Evolutionary conservation across 2,888 invertebrate genomes (phyloP), one percentile per base, ranked within the genome.

Genomic region (Uropetala carovei): DNA sequence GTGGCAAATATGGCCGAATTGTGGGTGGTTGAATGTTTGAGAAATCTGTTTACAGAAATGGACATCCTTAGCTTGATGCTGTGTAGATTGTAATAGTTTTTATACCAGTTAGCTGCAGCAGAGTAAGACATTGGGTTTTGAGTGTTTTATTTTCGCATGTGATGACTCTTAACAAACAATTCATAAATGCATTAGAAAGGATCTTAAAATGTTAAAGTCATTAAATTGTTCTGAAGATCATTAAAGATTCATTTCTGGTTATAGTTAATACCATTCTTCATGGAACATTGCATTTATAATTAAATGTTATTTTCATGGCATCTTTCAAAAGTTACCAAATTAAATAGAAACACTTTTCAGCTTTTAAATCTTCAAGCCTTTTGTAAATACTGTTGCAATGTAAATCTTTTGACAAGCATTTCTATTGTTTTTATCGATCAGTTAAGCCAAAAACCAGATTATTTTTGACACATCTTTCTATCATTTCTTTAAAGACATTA

Each of bases 21-120:
- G 64, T 60, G 60, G 89, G 43, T 43, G n/a, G 60, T 60, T 89
- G 89, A 64, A 89, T 64, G n/a, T 89, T 64, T 64, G 27, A 89
- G 64, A 89, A 30, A 43, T 43, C 60, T 60, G 64, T 43, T 64
- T 43, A 43, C 30, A 30, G 18, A 64, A 30, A 43, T 89, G 89
- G 89, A 89, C 56, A 56, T 83, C 43, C 57, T 56, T 56, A 43
- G 18, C 43, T 43, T 85, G 84, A 56, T 85, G 57, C 22, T 89
- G 64, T 60, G 89, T 89, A 64, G 75, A 22, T 75, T 75, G 75
- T 75, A 75, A 22, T 75, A 22, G 22, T 27, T 75, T 75, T 75
- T 75, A 27, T 75, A 75, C 22, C 13, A 27, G 22, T 75, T 75
- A 75, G 75, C n/a, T 75, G 75, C 75, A 75, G 27, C 27, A 75